phyloP scores from a whole-genome alignment of 2,113 vertebrate species.

The Pholis gunnellus region DNA sequence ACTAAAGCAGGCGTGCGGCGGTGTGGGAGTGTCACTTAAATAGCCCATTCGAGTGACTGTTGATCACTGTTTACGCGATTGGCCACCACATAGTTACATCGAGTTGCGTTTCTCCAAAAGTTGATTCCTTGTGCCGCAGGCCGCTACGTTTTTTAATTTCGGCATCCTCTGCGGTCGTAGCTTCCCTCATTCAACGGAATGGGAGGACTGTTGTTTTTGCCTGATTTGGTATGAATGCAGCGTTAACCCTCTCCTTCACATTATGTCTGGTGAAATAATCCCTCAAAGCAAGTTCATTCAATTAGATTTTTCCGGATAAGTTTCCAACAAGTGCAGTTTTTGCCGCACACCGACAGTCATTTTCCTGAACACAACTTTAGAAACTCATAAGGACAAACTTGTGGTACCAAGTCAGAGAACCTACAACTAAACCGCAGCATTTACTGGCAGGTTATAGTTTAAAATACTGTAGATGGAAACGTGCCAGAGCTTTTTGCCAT shows the following conservation, averaged over 20 bases:
- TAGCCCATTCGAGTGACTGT: no score
- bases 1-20: no score
- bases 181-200: neutral
- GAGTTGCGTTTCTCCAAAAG: no score
- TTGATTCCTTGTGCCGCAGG: no score
- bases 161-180: neutral
- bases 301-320: neutral
- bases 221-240: neutral
- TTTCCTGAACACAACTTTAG: neutral
- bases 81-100: no score
- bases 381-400: neutral
- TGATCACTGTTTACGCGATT: no score
- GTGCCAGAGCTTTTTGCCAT: constrained; percentile 4
- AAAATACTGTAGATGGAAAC: constrained; percentile 9
- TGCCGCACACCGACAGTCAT: neutral
- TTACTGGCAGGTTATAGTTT: constrained; percentile 3
- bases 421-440: neutral
- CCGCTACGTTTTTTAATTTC: neutral
- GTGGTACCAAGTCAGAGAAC: constrained; percentile 8
- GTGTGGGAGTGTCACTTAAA: no score
- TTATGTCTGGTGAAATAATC: neutral
- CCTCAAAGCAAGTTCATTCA: neutral
- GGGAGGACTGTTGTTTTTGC: neutral
- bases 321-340: neutral
- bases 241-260: neutral